These are phyloP conservation scores for Clangula hyemalis DNA, from an alignment of 2,797 vertebrate genomes.

Conservation along the genomic window DNA sequence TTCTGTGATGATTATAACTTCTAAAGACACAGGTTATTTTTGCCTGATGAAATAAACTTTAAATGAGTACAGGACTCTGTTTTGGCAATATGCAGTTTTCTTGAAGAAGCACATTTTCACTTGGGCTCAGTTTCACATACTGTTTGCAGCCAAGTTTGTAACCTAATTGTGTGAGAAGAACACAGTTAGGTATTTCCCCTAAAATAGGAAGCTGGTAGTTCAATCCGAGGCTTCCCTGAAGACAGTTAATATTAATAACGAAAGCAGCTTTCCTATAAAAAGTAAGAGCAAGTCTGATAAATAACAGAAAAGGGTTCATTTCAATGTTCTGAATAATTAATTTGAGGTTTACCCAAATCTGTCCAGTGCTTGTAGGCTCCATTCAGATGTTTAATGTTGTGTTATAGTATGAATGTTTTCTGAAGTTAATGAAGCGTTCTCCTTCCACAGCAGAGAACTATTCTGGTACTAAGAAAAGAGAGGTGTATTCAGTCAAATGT, in stretches of 20 bases:
- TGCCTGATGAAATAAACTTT: background rate
- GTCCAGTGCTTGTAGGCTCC: background rate
- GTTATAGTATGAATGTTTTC: background rate
- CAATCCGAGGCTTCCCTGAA: background rate
- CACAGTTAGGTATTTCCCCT: background rate
- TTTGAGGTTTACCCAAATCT: background rate
- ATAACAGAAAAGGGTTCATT: background rate
- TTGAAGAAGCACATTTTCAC: background rate
- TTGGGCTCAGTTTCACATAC: background rate
- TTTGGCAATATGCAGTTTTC: background rate
- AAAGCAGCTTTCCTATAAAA: background rate
- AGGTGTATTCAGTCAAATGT: background rate
- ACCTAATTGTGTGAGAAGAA: background rate
- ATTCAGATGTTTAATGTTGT: background rate
- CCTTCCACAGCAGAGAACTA: background rate
- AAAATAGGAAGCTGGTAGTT: background rate
- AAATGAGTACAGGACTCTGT: background rate
- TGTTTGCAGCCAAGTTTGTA: background rate
- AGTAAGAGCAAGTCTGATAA: background rate
- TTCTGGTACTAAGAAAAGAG: background rate
- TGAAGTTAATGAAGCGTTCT: slow-evolving; percentile 10
- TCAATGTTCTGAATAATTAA: background rate
- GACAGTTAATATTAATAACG: background rate
- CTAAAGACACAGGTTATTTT: background rate
- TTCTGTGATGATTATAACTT: background rate